Percentiles rank a stretch among this genome's conserved stretches.
phyloP scores from a whole-genome alignment of 2,888 invertebrate species.

The Folsomia candida region DNA sequence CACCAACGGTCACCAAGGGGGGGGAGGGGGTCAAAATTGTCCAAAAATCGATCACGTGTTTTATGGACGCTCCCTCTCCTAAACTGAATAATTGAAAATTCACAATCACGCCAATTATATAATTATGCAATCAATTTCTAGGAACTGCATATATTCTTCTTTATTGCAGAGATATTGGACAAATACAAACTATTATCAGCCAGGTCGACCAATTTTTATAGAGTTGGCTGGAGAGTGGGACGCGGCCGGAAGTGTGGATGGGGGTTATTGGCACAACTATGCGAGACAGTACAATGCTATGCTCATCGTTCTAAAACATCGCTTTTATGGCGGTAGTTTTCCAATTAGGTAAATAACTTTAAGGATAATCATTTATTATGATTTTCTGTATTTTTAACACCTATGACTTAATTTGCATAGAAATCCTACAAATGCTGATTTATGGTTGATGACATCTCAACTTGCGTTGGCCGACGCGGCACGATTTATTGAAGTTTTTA shows the following conservation, averaged over 20 bases:
- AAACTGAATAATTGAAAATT: no score
- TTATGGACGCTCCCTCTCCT: no score
- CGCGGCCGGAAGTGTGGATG: conserved; percentile 21
- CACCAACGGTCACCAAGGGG: no score
- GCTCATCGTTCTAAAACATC: conserved; percentile 19
- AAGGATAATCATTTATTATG: no score
- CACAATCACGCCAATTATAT: no score
- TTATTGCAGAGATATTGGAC: conserved; percentile 25
- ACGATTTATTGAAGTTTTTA: conserved; percentile 54
- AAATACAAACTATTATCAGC: conserved; percentile 16
- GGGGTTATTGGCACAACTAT: conserved; percentile 27
- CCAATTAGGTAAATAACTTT: conserved; percentile 22
- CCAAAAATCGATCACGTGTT: no score
- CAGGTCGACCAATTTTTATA: conserved; percentile 30
- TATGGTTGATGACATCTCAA: conserved; percentile 55
- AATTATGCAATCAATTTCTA: neutral
- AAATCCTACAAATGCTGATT: neutral
- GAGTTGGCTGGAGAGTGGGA: conserved; percentile 30
- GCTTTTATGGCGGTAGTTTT: conserved; percentile 20
- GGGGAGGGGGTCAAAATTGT: no score
- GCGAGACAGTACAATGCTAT: conserved; percentile 22
- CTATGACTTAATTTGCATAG: no score
- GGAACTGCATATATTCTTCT: neutral
- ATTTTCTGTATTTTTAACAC: no score
- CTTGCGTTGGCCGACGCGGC: conserved; percentile 59